phyloP scores from a whole-genome alignment of 2,888 invertebrate species.

The Nomada ruficornis region DNA sequence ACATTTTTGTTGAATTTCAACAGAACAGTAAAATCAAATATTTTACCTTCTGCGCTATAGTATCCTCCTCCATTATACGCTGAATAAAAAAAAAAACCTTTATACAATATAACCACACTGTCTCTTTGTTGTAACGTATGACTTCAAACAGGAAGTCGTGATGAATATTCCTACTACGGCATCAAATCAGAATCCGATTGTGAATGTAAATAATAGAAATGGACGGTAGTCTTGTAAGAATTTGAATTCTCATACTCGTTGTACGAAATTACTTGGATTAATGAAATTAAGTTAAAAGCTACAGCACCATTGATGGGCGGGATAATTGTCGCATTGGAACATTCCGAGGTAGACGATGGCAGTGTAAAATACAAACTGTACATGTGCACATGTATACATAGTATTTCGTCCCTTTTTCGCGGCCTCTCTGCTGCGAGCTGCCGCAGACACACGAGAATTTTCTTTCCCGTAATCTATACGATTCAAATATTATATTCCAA shows the following conservation, averaged over 20 bases:
- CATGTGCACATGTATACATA: no score
- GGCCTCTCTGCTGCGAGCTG: no score
- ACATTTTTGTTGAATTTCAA: background rate
- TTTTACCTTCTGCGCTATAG: slow-evolving; percentile 76
- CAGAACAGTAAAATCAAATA: slow-evolving; percentile 18
- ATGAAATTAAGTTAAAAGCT: background rate
- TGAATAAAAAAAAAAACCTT: slow-evolving; percentile 74
- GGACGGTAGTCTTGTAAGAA: background rate
- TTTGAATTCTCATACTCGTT: background rate
- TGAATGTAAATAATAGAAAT: slow-evolving; percentile 1
- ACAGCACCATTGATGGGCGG: background rate
- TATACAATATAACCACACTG: slow-evolving; percentile 76
- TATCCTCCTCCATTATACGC: slow-evolving; percentile 78
- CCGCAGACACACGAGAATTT: no score
- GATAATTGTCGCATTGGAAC: background rate
- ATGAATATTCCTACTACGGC: slow-evolving; percentile 52
- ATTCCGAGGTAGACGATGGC: background rate
- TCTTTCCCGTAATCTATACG: no score
- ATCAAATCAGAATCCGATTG: slow-evolving; percentile 62
- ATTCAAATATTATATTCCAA: no score
- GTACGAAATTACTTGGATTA: background rate
- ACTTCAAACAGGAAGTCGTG: slow-evolving; percentile 79
- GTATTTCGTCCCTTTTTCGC: no score
- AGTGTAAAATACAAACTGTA: background rate
- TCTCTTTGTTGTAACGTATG: slow-evolving; percentile 78